These are phyloP conservation scores for Sminthurides bifidus DNA, from an alignment of 1,140 invertebrate species.

Conservation along the genomic window DNA sequence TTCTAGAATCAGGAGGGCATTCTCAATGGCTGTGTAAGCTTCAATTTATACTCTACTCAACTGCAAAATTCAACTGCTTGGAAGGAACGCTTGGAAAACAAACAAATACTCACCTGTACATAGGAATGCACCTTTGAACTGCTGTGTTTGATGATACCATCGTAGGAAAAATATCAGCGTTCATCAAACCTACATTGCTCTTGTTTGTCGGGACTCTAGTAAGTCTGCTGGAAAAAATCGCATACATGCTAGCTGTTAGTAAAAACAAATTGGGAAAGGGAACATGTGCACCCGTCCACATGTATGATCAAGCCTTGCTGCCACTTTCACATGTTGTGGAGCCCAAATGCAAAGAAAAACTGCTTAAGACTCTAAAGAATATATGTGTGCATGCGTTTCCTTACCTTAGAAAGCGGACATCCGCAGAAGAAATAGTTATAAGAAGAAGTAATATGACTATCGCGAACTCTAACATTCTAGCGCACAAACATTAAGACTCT, in stretches of 20 bases:
- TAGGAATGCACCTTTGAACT: slow-evolving; percentile 32
- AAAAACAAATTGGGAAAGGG: too few relatives aligned
- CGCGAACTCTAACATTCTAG: slow-evolving; percentile 32
- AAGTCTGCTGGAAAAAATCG: slow-evolving; percentile 17
- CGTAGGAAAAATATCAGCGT: slow-evolving; percentile 31
- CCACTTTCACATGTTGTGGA: background rate
- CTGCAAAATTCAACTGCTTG: too few relatives aligned
- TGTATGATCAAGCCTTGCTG: background rate
- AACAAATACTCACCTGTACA: slow-evolving; percentile 27
- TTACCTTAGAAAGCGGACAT: slow-evolving; percentile 30
- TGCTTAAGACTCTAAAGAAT: background rate
- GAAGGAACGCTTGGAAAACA: too few relatives aligned
- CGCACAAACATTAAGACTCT: too few relatives aligned
- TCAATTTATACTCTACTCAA: too few relatives aligned
- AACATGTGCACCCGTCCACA: background rate
- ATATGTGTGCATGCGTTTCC: background rate
- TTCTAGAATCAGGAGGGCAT: too few relatives aligned
- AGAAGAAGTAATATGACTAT: slow-evolving; percentile 33
- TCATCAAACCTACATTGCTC: slow-evolving; percentile 30
- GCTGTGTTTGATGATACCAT: slow-evolving; percentile 32
- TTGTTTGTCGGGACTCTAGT: slow-evolving; percentile 30
- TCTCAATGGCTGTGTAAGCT: too few relatives aligned
- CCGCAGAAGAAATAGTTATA: slow-evolving; percentile 32
- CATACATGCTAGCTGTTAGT: background rate
- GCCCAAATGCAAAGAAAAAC: background rate